Percentiles rank a stretch among this genome's conserved stretches.
Conservation (phyloP, 2,797 vertebrate species). For the Pangasius mekongensis region DNA sequence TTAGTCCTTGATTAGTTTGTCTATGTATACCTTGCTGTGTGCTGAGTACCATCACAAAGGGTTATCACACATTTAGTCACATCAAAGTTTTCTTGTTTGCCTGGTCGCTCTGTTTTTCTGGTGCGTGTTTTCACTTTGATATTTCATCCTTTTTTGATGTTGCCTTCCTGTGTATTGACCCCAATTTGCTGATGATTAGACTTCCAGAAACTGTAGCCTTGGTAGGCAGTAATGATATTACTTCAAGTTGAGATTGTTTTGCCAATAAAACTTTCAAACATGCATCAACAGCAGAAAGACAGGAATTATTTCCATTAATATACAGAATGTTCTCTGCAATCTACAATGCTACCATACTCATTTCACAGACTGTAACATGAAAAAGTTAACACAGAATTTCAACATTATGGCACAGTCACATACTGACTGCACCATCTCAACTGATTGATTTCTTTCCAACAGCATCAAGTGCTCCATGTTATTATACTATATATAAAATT, state of each 20-base stretch:
- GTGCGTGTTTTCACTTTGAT: not conserved
- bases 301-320: not conserved
- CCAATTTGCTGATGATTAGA: not conserved
- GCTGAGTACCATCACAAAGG: not conserved
- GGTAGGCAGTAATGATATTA: not conserved
- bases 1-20: not conserved
- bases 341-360: not conserved
- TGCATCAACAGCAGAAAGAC: not conserved
- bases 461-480: not conserved
- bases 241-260: not conserved
- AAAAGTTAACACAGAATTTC: not conserved
- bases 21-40: not conserved
- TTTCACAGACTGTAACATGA: not conserved
- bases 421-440: not conserved
- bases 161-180: not conserved
- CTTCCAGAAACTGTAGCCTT: not conserved
- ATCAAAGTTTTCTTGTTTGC: not conserved
- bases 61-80: not conserved
- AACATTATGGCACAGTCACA: not conserved
- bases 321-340: not conserved
- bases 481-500: not conserved
- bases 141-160: not conserved
- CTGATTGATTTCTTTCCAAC: not conserved
- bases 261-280: slow-evolving; percentile 34
- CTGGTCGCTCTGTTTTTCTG: not conserved